phyloP scores from a whole-genome alignment of 2,888 invertebrate species.

The Cotesia congregata region DNA sequence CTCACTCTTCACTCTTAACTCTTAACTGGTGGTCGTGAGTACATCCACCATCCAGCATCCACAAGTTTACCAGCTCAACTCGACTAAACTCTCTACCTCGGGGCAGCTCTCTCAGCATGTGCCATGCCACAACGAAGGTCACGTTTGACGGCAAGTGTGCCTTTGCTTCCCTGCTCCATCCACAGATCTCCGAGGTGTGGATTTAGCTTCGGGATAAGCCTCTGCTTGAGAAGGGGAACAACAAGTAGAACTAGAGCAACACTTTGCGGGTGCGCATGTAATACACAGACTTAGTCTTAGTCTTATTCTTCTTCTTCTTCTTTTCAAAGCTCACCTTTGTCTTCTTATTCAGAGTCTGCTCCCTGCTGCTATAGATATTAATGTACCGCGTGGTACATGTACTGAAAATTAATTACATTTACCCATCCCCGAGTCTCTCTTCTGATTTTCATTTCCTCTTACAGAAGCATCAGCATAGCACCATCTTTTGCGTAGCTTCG shows the following conservation, averaged over 20 bases:
- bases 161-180: neutral
- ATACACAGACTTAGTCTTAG: constrained; percentile 41
- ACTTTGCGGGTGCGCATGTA: constrained; percentile 46
- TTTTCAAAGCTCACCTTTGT: neutral
- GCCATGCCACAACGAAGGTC: constrained; percentile 36
- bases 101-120: constrained; percentile 11
- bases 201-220: constrained; percentile 19
- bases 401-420: constrained; percentile 41
- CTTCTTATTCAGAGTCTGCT: neutral
- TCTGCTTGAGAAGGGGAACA: neutral
- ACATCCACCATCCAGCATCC: neutral
- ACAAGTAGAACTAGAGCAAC: neutral
- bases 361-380: constrained; percentile 10
- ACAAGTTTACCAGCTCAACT: neutral
- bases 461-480: constrained; percentile 33
- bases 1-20: constrained; percentile 14
- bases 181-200: constrained; percentile 26
- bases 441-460: constrained; percentile 50
- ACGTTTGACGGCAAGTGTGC: constrained; percentile 35
- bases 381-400: constrained; percentile 7
- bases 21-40: constrained; percentile 1
- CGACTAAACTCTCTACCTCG: neutral
- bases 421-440: constrained; percentile 32
- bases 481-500: constrained; percentile 9
- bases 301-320: constrained; percentile 3